These are phyloP conservation scores for Athetis lepigone DNA, from an alignment of 2,888 invertebrate species.

Conservation along the genomic window DNA sequence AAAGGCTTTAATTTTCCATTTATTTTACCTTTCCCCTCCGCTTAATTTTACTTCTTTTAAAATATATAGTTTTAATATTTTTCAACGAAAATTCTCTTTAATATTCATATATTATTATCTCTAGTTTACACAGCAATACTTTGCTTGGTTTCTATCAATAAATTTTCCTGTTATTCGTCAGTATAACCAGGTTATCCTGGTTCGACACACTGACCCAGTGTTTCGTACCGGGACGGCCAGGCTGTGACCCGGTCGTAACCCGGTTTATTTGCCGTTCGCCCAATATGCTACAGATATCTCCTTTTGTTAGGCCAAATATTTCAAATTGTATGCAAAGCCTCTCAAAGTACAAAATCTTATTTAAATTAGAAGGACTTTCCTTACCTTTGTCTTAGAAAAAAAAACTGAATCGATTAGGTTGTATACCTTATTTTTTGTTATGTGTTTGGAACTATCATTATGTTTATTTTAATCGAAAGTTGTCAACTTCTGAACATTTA, in stretches of 20 bases:
- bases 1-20: background rate
- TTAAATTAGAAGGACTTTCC: background rate
- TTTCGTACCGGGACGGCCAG: conserved; percentile 69
- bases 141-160: conserved; percentile 27
- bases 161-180: conserved; percentile 43
- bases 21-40: background rate
- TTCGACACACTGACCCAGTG: conserved; percentile 52
- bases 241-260: conserved; percentile 64
- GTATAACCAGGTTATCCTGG: conserved; percentile 55
- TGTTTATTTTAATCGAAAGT: no score
- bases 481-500: no score
- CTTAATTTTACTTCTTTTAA: background rate
- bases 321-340: background rate
- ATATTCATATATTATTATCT: background rate
- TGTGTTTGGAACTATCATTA: no score
- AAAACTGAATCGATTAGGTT: no score
- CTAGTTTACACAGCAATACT: conserved; percentile 8
- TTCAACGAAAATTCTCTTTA: background rate
- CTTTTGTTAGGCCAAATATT: conserved; percentile 5
- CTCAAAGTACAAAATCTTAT: background rate
- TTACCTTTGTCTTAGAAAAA: no score
- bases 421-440: no score
- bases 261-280: conserved; percentile 47
- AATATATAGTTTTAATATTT: background rate
- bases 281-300: conserved; percentile 6